Base-by-base conservation (phyloP, 2,113 vertebrate species). In the Scortum barcoo region DNA sequence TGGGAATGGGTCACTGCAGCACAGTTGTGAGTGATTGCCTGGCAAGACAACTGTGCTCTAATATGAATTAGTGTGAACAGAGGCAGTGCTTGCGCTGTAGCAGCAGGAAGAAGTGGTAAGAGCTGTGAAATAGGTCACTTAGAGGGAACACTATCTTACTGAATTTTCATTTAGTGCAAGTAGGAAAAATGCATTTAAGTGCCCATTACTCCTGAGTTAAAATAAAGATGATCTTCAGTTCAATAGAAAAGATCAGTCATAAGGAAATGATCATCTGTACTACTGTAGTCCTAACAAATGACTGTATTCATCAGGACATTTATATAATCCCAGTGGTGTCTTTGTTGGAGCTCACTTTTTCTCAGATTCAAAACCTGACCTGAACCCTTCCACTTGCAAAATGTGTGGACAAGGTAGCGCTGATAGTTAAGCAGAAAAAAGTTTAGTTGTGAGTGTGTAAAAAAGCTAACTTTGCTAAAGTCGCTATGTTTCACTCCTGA, bases 1-100 rank as follows among this genome's bases (percentile, higher is more conserved):
- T 13, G 50, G 56, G 86, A 90, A 79, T 36, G 62, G 86, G 90
- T 92, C 92, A 91, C 68, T 73, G 61, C 72, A 83, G 78, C 78
- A 78, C 51, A 42, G 75, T 20, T 58, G 58, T 87, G 87, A 88
- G n/a, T 53, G 78, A 90, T 71, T 81, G 79, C 56, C 58, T 68
- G 24, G 19, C 61, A 72, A 36, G 72, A 87, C 33, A 78, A 82
- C 68, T 53, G 28, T 26, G 66, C 50, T 72, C 56, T 84, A 68
- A 81, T 78, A 68, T 86, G 66, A 88, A 84, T 84, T 72, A 71
- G 66, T 62, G 57, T 67, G 70, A 81, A 71, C 40, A 62, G 68
- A 51, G 33, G 22, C 17, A 10, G n/a, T 12, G 17, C 53, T 48
- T 73, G 24, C 22, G 66, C 48, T 56, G 44, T 11, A 61, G 68